phyloP scores from a whole-genome alignment of 2,797 vertebrate species.

The Acipenser transmontanus region DNA sequence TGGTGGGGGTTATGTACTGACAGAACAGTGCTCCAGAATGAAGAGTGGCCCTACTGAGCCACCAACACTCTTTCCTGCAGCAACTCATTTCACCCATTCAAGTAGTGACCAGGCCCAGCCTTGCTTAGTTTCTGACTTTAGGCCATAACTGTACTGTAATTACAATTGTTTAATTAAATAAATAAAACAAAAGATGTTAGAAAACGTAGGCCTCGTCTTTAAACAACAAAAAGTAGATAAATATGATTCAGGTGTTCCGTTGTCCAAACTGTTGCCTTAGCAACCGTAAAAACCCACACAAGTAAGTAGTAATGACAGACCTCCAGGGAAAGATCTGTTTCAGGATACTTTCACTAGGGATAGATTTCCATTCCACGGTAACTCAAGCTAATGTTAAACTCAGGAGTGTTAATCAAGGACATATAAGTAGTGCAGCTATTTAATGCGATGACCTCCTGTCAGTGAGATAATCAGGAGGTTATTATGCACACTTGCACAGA shows the following conservation, averaged over 20 bases:
- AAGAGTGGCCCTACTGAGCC: too few relatives aligned
- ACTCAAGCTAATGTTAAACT: conserved; percentile 8
- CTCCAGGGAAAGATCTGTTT: conserved; percentile 1
- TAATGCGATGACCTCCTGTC: neutral
- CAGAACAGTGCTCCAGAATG: too few relatives aligned
- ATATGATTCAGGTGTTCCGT: neutral
- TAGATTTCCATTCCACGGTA: conserved; percentile 2
- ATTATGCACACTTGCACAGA: neutral
- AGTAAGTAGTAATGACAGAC: neutral
- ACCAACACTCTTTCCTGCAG: too few relatives aligned
- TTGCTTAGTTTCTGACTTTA: too few relatives aligned
- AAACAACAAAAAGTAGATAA: neutral
- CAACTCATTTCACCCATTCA: too few relatives aligned
- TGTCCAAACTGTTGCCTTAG: neutral
- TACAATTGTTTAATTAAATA: too few relatives aligned
- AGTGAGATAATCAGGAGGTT: conserved; percentile 8
- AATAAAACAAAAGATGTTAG: too few relatives aligned
- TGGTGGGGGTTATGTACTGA: too few relatives aligned
- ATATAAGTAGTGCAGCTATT: neutral
- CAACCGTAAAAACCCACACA: neutral
- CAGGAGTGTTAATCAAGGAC: conserved; percentile 8
- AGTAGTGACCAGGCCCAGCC: too few relatives aligned
- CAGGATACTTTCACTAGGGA: conserved; percentile 6
- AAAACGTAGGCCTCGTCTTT: conserved; percentile 14
- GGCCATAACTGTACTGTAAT: too few relatives aligned